Evolutionary conservation across 2,113 vertebrate genomes (phyloP), one percentile per base, ranked within the genome.

Genomic region (Brachypodius melanocephalos): DNA sequence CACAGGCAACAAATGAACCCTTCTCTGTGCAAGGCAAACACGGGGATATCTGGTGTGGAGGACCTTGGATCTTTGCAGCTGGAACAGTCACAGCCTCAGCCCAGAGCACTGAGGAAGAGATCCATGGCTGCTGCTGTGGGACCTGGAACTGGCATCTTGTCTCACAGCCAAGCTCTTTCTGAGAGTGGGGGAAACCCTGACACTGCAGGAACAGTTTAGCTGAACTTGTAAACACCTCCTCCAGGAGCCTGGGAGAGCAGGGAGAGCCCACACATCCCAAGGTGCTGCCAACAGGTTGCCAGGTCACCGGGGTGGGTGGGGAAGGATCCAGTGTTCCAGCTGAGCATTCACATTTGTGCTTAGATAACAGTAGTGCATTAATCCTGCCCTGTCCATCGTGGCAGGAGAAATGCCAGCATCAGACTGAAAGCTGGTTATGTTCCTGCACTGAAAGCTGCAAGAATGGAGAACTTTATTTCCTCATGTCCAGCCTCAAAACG

Each of bases 41-140:
- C 0, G 1, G 40, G 17, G 19, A 11, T 40, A n/a, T 38, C 48
- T 68, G 73, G 20, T 0, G 0, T 19, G 31, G 17, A 84, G 45
- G 10, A n/a, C 8, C 31, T 21, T 8, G 34, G 71, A 43, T 5
- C 52, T 46, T 12, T n/a, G 65, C 40, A 87, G 76, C 15, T 7
- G 2, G 12, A 75, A 71, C 77, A 81, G 62, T 16, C 38, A 18
- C 58, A 69, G 68, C 14, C 1, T 25, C 58, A 69, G 68, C 14
- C 1, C 29, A 54, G 57, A 48, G 24, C 59, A 40, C 43, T 0
- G 5, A 88, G 43, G 73, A 81, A 10, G 34, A 61, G 19, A 31
- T 8, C 63, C 21, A 3, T 0, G 15, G 45, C 25, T 32, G 59
- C 78, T 59, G 66, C 63, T 40, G 29, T 0, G 0, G 42, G 31